Conservation (phyloP, 2,888 invertebrate genomes). For the Cryptus viduatorius region DNA sequence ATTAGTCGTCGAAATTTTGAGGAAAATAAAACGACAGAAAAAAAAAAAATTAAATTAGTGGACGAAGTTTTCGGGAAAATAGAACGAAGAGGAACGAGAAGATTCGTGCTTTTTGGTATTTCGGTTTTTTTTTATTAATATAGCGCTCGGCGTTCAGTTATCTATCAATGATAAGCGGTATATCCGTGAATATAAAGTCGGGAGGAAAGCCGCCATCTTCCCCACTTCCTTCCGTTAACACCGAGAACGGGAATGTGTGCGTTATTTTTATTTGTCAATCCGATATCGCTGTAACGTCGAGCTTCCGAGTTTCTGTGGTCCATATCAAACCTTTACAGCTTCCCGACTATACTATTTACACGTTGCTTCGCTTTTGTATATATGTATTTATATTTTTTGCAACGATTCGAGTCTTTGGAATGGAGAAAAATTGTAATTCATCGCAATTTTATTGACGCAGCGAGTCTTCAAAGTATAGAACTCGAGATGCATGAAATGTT, state of each 20-base stretch:
- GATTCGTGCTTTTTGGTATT: background rate
- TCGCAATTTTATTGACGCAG: too few species aligned
- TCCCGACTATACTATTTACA: constrained; percentile 12
- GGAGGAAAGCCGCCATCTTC: constrained; percentile 70
- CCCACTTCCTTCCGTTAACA: constrained; percentile 70
- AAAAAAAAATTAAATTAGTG: background rate
- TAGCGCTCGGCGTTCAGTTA: constrained; percentile 62
- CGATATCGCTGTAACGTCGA: constrained; percentile 33
- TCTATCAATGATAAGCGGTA: constrained; percentile 66
- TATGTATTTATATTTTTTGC: background rate
- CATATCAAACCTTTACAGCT: constrained; percentile 49
- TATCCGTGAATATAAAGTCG: constrained; percentile 8
- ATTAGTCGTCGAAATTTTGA: too few species aligned
- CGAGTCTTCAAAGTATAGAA: too few species aligned
- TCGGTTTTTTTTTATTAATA: background rate
- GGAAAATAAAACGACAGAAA: too few species aligned
- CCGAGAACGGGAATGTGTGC: constrained; percentile 38
- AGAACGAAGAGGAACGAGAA: background rate
- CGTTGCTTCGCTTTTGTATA: background rate
- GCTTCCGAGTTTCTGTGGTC: constrained; percentile 44
- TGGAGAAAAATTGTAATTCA: too few species aligned
- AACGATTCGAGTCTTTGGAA: background rate
- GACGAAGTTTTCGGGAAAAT: background rate
- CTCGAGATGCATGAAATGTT: too few species aligned
- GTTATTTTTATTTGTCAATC: constrained; percentile 57